Conservation (phyloP, 2,888 invertebrate genomes). For the Drosophila neutralis region DNA sequence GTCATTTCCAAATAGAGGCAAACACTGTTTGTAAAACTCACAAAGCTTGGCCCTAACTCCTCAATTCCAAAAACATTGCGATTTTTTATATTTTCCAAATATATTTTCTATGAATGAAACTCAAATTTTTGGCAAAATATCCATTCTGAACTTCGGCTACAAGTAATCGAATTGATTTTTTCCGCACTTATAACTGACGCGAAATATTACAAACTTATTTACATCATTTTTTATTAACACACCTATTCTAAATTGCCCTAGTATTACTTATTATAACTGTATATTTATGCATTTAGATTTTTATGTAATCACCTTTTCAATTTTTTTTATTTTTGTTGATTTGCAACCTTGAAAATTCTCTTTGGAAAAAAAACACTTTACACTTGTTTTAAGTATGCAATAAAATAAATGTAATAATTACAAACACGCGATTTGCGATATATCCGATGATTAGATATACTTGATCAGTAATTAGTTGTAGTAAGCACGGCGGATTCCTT, state of each 20-base stretch:
- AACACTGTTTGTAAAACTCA: not conserved
- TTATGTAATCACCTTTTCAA: conserved; percentile 72
- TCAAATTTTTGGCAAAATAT: fast-evolving
- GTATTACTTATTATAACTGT: not conserved
- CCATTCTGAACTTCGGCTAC: not conserved
- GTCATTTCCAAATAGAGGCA: not conserved
- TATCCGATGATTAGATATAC: conserved; percentile 20
- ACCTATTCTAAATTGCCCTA: not conserved
- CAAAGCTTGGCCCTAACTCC: too few species aligned
- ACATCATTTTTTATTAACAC: fast-evolving
- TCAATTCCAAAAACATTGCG: too few species aligned
- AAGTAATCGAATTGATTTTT: not conserved
- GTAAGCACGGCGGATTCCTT: conserved; percentile 19
- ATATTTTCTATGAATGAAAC: not conserved
- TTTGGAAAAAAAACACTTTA: not conserved
- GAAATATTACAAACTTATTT: not conserved
- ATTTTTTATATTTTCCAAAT: not conserved
- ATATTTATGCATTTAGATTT: conserved; percentile 25
- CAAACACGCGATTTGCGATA: not conserved
- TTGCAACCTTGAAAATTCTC: conserved; percentile 51
- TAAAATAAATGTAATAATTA: not conserved
- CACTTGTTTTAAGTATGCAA: not conserved
- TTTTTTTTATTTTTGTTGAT: conserved; percentile 10
- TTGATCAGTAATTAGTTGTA: not conserved
- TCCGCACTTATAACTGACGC: not conserved